A percentile compares a stretch with the other conserved stretches of the same genome.
Conservation (phyloP, 2,113 vertebrate species). For the Chloroceryle aenea region DNA sequence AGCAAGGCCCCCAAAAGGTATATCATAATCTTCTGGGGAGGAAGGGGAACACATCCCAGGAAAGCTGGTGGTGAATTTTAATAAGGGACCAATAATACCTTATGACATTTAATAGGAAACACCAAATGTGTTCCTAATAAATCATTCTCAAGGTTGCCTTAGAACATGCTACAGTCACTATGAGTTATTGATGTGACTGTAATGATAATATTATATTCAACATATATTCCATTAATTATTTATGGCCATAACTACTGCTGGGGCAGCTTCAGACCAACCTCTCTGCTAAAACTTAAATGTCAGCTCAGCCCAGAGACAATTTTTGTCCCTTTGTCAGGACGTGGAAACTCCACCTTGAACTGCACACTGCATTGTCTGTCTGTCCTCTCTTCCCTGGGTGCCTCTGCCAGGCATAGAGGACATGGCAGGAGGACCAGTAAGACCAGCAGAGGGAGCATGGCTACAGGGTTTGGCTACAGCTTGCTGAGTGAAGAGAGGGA, state of each 20-base stretch:
- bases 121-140: background rate
- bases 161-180: background rate
- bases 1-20: background rate
- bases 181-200: background rate
- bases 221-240: too few species aligned
- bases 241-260: background rate
- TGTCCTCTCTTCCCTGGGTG: background rate
- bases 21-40: background rate
- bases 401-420: background rate
- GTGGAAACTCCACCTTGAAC: background rate
- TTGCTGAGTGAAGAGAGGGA: background rate
- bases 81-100: background rate
- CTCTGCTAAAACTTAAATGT: background rate
- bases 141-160: background rate
- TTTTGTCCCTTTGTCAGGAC: background rate
- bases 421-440: background rate
- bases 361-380: accelerated
- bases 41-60: background rate
- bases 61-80: background rate
- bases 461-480: background rate
- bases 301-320: background rate
- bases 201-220: background rate
- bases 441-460: conserved; percentile 33
- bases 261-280: background rate
- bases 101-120: background rate